Evolutionary conservation across 2,888 invertebrate species (phyloP).

Genomic region (Proisotoma minuta): DNA sequence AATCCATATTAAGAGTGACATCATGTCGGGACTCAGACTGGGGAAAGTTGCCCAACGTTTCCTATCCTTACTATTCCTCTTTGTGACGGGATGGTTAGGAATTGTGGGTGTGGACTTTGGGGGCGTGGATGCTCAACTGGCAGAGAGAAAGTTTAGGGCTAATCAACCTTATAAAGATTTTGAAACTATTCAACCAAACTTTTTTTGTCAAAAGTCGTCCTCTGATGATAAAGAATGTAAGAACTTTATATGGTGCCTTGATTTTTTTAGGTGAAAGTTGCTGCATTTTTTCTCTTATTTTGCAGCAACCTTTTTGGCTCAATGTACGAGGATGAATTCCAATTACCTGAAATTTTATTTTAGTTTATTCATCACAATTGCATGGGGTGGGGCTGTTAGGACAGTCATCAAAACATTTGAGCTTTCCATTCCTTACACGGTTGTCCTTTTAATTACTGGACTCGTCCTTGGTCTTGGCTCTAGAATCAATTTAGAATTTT

Average conservation of each 20-base stretch:
- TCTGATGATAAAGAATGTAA: conserved; percentile 18
- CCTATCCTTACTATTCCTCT: background rate
- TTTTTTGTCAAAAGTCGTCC: conserved; percentile 27
- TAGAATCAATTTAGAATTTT: conserved; percentile 20
- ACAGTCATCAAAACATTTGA: conserved; percentile 43
- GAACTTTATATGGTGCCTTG: background rate
- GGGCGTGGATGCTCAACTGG: conserved; percentile 7
- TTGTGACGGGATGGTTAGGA: conserved; percentile 11
- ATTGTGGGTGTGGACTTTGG: too few species aligned
- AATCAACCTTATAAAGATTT: conserved; percentile 24
- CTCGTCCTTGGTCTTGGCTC: conserved; percentile 49
- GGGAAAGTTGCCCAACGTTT: too few species aligned
- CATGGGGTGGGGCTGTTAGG: conserved; percentile 45
- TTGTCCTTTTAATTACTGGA: conserved; percentile 51
- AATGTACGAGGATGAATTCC: conserved; percentile 30
- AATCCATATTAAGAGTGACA: too few species aligned
- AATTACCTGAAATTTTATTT: conserved; percentile 42
- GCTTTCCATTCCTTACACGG: conserved; percentile 51
- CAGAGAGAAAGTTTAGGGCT: conserved; percentile 6
- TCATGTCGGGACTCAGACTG: too few species aligned
- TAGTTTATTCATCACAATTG: conserved; percentile 40
- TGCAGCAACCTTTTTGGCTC: too few species aligned
- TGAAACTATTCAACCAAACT: conserved; percentile 20
- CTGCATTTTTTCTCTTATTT: conserved; percentile 8
- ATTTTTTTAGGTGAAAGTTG: background rate